phyloP scores from a whole-genome alignment of 2,797 vertebrate species.

The Apodemus agrarius region DNA sequence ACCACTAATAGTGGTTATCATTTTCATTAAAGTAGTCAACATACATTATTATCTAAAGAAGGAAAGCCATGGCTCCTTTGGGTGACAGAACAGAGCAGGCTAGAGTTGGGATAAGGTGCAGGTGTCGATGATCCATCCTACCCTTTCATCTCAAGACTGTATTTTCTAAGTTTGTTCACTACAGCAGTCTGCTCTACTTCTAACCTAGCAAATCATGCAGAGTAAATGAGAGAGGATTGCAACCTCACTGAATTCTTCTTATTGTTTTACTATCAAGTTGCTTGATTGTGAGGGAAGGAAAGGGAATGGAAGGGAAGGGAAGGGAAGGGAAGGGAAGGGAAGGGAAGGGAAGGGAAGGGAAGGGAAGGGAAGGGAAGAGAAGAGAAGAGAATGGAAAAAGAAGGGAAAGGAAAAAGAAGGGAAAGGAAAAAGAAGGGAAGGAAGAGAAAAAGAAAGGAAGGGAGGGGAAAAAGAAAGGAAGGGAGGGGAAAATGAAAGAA shows the following conservation, averaged over 20 bases:
- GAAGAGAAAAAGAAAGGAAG: no score
- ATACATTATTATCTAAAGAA: background rate
- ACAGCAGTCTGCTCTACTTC: background rate
- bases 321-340: rapidly evolving
- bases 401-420: no score
- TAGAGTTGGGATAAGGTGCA: background rate
- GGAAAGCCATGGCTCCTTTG: background rate
- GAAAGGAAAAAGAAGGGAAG: background rate
- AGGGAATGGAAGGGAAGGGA: no score
- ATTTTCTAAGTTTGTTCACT: background rate
- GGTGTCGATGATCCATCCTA: background rate
- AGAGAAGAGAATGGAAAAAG: no score
- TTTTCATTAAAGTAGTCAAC: background rate
- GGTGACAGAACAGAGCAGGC: background rate
- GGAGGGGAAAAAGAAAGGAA: no score
- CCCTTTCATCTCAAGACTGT: background rate
- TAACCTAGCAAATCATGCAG: background rate
- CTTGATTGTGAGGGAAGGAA: background rate
- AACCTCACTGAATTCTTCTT: background rate
- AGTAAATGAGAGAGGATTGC: background rate
- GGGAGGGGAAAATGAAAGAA: rapidly evolving
- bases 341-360: no score
- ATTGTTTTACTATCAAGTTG: background rate
- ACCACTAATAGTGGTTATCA: background rate
- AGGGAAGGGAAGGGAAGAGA: no score